Evolutionary conservation across 1,140 invertebrate genomes (phyloP).

Genomic region (Magallana angulata): DNA sequence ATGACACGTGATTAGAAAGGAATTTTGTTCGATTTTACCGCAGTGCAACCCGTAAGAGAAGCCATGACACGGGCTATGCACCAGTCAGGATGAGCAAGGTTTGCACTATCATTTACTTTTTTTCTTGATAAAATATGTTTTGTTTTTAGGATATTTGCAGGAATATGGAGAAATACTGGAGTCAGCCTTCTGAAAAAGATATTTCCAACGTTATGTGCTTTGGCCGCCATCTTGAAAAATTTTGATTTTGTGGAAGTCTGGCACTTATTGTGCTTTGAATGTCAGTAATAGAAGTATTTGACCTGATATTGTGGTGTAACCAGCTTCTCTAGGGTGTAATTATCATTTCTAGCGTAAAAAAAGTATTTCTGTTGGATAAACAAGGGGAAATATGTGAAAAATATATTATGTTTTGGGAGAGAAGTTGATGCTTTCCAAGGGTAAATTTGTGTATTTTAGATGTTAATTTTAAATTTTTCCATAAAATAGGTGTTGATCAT

Average conservation of each 20-base stretch:
- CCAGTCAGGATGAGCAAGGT: constrained; percentile 63
- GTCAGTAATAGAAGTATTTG: constrained; percentile 1
- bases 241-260: constrained; percentile 36
- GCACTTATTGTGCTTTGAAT: background rate
- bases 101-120: constrained; percentile 33
- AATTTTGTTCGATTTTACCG: constrained; percentile 58
- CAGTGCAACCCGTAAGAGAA: constrained; percentile 56
- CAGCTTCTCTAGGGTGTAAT: background rate
- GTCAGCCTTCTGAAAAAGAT: background rate
- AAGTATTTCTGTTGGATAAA: background rate
- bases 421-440: constrained; percentile 23
- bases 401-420: background rate
- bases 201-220: constrained; percentile 20
- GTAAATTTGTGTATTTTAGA: background rate
- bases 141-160: constrained; percentile 6
- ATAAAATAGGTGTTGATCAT: constrained; percentile 74
- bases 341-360: background rate
- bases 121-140: constrained; percentile 17
- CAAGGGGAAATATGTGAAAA: constrained; percentile 3
- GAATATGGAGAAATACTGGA: background rate
- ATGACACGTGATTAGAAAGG: constrained; percentile 65
- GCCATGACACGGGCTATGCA: constrained; percentile 54
- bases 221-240: constrained; percentile 56
- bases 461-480: constrained; percentile 34
- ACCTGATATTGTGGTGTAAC: background rate